Percentiles rank a stretch among this genome's conserved stretches.
These are phyloP conservation scores for Patiria pectinifera DNA, from an alignment of 53 echinoderm and acorn worm species.

Conservation along the genomic window DNA sequence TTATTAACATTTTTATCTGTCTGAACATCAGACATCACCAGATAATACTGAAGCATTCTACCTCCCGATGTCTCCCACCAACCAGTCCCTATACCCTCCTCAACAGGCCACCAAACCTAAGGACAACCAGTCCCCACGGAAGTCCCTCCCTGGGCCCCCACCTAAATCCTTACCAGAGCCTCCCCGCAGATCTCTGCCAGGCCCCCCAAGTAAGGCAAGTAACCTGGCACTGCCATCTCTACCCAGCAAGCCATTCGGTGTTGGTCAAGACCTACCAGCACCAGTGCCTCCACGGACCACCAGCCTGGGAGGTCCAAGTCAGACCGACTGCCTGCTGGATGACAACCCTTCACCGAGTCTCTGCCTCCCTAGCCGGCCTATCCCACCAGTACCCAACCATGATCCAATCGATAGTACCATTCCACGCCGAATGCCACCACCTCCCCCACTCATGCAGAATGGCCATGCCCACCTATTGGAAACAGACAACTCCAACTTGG, in stretches of 20 bases:
- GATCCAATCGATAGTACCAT: not conserved
- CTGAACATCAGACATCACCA: not conserved
- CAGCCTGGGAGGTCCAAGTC: not conserved
- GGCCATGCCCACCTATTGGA: not conserved
- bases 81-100: slow-evolving; percentile 5
- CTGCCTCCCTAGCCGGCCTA: not conserved
- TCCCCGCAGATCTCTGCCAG: not conserved
- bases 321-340: not conserved
- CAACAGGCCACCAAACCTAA: slow-evolving; percentile 17
- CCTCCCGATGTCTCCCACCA: slow-evolving; percentile 43
- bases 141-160: not conserved
- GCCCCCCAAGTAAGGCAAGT: not conserved
- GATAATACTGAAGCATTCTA: slow-evolving; percentile 40
- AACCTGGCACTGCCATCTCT: not conserved
- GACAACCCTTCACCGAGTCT: slow-evolving; percentile 7
- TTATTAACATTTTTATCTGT: not conserved
- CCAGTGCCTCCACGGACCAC: slow-evolving; percentile 40
- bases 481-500: not conserved
- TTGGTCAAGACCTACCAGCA: not conserved
- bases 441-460: not conserved
- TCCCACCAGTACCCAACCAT: slow-evolving; percentile 2
- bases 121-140: not conserved
- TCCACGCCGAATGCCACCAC: slow-evolving; percentile 29
- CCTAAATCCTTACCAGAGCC: not conserved
- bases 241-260: not conserved